Base-by-base conservation (phyloP, 2,797 vertebrate species). In the Anguilla anguilla region DNA sequence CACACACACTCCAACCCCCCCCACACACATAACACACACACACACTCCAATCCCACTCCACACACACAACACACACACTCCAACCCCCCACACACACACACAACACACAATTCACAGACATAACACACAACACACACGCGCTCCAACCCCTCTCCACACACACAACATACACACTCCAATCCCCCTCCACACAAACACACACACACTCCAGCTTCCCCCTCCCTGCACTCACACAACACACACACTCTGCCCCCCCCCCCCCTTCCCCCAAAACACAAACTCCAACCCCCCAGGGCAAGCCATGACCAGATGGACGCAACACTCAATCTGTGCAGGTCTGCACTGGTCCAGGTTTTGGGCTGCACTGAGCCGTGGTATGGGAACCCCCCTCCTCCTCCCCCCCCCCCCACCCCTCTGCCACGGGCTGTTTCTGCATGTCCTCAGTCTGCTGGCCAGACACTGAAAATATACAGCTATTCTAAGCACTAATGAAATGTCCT, bases 251-350 rank as follows among this genome's bases (percentile, higher is more conserved):
- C n/a, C 67, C 22, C n/a, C 64, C 64, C 1, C 3, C 25, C 55
- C 28, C 53, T 31, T 31, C 35, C 35, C 35, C 35, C 35, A 35
- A 35, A 35, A 69, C 15, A 61, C 59, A 61, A 15, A 22, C 59
- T 4, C 59, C 4, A 2, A 74, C 86, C 85, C 59, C 90, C 90
- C 89, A 61, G 46, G 90, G 87, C 83, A 84, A 86, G 82, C 88
- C 86, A 82, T 86, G 86, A 89, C 39, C 88, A 90, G 90, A 89
- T 90, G 90, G 88, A 90, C 86, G 51, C 86, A 87, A 90, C 79
- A 88, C 82, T 55, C 82, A 88, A 87, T 85, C 84, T 46, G 39
- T 84, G 87, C 91, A 57, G 91, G 91, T 88, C 89, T 90, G 89
- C 87, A 89, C 92, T 91, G 89, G 91, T 84, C 87, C 79, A 84